phyloP scores from a whole-genome alignment of 1,140 invertebrate genomes.

The Triops longicaudatus region DNA sequence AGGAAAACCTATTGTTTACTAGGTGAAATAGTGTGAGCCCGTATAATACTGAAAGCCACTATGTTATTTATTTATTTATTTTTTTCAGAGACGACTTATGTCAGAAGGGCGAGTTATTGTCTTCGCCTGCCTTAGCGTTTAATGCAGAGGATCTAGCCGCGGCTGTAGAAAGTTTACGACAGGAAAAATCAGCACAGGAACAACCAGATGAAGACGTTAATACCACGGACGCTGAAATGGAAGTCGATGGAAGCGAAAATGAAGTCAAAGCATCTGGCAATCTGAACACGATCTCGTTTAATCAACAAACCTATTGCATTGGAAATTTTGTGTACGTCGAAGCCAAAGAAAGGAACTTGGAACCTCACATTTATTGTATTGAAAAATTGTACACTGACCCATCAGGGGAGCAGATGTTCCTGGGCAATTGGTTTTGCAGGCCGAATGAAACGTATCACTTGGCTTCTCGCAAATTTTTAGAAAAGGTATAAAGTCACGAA shows the following conservation, averaged over 20 bases:
- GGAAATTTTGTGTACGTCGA: conserved; percentile 89
- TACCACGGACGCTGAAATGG: conserved; percentile 36
- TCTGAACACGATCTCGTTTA: conserved; percentile 41
- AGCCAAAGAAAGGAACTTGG: conserved; percentile 64
- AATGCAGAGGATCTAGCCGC: conserved; percentile 61
- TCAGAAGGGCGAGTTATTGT: conserved; percentile 64
- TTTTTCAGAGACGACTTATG: conserved; percentile 54
- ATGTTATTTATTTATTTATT: too few species aligned
- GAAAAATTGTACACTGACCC: conserved; percentile 77
- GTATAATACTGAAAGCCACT: conserved; percentile 42
- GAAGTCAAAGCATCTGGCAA: conserved; percentile 30
- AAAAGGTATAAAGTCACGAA: conserved; percentile 51
- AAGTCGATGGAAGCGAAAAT: conserved; percentile 30
- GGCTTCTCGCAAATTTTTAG: conserved; percentile 86
- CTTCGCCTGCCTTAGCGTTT: conserved; percentile 78
- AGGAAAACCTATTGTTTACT: not conserved
- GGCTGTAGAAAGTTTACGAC: conserved; percentile 63
- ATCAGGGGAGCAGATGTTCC: conserved; percentile 75
- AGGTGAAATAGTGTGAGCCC: not conserved
- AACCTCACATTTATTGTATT: conserved; percentile 78
- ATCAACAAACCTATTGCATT: conserved; percentile 62
- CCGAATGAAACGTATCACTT: conserved; percentile 90
- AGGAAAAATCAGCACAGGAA: conserved; percentile 67
- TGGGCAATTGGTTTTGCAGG: conserved; percentile 76
- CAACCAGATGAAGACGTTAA: conserved; percentile 55